Percentiles rank a stretch among this genome's conserved stretches.
Conservation (phyloP, 1,140 invertebrate species). For the Dolichoris vasculosae region DNA sequence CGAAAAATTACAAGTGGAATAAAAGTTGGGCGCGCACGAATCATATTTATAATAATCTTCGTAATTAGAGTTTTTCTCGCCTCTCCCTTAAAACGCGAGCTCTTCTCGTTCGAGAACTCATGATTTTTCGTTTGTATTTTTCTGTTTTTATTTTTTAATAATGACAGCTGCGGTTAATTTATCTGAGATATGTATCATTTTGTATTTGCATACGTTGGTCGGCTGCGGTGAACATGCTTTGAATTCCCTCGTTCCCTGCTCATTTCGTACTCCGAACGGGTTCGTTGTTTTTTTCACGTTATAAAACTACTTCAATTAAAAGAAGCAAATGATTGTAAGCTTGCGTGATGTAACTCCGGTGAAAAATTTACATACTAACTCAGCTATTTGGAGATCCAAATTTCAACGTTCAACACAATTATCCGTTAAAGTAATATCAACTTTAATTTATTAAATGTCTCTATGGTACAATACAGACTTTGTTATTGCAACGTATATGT, state of each 20-base stretch:
- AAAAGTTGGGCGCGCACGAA: neutral
- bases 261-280: neutral
- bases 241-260: neutral
- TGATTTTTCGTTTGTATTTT: neutral
- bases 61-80: constrained; percentile 8
- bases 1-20: constrained; percentile 32
- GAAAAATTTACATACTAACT: neutral
- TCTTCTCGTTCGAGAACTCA: neutral
- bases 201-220: neutral
- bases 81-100: neutral
- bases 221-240: neutral
- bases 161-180: constrained; percentile 10
- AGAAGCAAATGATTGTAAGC: neutral
- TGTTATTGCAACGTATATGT: neutral
- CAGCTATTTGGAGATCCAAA: neutral
- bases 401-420: neutral
- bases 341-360: neutral
- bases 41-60: constrained; percentile 1
- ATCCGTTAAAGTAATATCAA: neutral
- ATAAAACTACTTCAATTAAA: constrained; percentile 4
- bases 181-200: constrained; percentile 13
- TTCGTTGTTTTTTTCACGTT: neutral
- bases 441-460: neutral
- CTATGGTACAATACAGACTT: neutral
- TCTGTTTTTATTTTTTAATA: neutral